A percentile compares a stretch with the other conserved stretches of the same genome.
Conservation (phyloP, 1,140 invertebrate species). For the Zaprionus vittiger region DNA sequence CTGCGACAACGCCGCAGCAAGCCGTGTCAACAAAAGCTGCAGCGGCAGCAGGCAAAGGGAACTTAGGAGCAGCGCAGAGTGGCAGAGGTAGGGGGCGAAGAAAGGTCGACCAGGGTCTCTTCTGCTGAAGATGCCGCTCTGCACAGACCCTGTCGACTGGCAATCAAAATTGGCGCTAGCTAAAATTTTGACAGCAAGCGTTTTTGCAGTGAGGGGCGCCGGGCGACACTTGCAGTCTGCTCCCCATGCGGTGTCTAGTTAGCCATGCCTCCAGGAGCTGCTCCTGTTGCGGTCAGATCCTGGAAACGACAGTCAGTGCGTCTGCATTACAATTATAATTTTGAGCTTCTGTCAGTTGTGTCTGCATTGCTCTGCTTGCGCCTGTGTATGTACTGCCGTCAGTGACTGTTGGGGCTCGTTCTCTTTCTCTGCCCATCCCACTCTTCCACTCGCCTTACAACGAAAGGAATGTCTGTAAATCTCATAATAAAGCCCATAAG, state of each 20-base stretch:
- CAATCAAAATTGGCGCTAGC: conserved; percentile 46
- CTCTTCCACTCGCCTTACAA: not conserved
- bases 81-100: not conserved
- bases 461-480: conserved; percentile 11
- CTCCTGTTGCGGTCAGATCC: conserved; percentile 25
- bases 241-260: conserved; percentile 27
- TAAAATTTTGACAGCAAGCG: conserved; percentile 36
- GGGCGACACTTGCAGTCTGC: not conserved
- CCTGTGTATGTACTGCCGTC: not conserved
- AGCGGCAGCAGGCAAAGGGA: conserved; percentile 28
- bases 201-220: not conserved
- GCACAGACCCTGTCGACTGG: conserved; percentile 30
- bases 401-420: not conserved
- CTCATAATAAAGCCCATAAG: conserved; percentile 28
- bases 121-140: conserved; percentile 31
- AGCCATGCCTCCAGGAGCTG: conserved; percentile 13
- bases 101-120: not conserved
- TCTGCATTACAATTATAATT: conserved; percentile 64
- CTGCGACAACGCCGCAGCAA: conserved; percentile 74
- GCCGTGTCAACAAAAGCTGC: conserved; percentile 74
- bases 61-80: not conserved
- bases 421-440: not conserved
- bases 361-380: not conserved
- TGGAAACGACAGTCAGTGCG: conserved; percentile 59
- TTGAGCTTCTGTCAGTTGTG: conserved; percentile 46